phyloP scores from a whole-genome alignment of 2,113 vertebrate species.

The Etia nguti region DNA sequence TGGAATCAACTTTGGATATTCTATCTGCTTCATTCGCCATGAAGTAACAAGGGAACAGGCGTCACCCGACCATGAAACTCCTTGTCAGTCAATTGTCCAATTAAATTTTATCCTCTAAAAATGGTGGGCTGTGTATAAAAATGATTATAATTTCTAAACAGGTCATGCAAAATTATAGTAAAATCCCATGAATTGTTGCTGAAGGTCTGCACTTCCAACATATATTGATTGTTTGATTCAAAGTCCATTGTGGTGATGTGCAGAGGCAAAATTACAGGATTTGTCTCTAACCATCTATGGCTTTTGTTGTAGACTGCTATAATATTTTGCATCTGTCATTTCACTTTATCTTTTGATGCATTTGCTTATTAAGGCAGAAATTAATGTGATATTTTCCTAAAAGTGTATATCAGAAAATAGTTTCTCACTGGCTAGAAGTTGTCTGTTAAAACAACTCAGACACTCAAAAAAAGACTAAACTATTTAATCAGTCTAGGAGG shows the following conservation, averaged over 20 bases:
- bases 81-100: neutral
- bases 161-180: neutral
- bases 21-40: neutral
- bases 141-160: neutral
- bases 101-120: neutral
- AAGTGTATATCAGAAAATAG: neutral
- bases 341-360: neutral
- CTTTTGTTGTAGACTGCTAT: neutral
- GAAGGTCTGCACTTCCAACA: neutral
- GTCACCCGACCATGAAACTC: neutral
- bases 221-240: neutral
- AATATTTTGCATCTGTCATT: neutral
- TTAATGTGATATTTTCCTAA: neutral
- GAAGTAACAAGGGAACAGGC: neutral
- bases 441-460: neutral
- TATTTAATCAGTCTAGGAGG: neutral
- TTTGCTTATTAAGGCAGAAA: neutral
- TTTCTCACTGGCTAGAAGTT: neutral
- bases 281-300: neutral
- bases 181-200: neutral
- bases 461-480: neutral
- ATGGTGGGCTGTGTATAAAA: neutral
- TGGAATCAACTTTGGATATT: neutral
- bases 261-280: neutral
- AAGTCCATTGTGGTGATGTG: neutral